These are phyloP conservation scores for Chrysopilus asiliformis DNA, from an alignment of 2,888 invertebrate species.

Conservation along the genomic window DNA sequence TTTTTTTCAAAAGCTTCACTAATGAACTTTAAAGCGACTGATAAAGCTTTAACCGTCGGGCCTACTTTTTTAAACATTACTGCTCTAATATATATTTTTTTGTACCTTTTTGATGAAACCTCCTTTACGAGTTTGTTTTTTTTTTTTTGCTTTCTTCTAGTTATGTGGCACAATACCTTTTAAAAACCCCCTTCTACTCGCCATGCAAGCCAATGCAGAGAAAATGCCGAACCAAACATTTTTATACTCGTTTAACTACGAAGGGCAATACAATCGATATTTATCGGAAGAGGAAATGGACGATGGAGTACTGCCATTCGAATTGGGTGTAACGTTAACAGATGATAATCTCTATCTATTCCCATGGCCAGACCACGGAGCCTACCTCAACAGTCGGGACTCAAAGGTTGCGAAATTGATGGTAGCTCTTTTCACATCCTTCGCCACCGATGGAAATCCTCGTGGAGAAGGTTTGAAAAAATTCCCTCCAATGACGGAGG, in stretches of 20 bases:
- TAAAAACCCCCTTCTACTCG: conserved; percentile 37
- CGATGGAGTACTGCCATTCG: conserved; percentile 32
- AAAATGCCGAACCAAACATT: conserved; percentile 32
- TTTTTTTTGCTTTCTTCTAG: conserved; percentile 22
- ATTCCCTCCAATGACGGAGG: conserved; percentile 29
- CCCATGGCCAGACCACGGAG: conserved; percentile 30
- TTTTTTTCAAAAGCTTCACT: too few species aligned
- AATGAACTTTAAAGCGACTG: too few species aligned
- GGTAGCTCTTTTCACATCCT: conserved; percentile 35
- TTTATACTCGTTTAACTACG: conserved; percentile 39
- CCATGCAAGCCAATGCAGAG: conserved; percentile 33
- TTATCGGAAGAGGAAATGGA: conserved; percentile 26
- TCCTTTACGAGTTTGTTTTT: too few species aligned
- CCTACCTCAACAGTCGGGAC: conserved; percentile 30
- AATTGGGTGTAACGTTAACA: conserved; percentile 42
- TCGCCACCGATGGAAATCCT: conserved; percentile 29
- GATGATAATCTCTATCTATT: conserved; percentile 46
- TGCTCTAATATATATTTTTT: too few species aligned
- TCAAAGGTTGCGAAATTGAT: conserved; percentile 35
- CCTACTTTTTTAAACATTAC: too few species aligned
- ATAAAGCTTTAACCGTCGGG: too few species aligned
- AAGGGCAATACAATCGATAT: conserved; percentile 35
- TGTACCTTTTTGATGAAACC: too few species aligned
- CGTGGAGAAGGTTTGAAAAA: conserved; percentile 21
- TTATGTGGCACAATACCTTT: conserved; percentile 36